phyloP scores from a whole-genome alignment of 2,113 vertebrate species.

The Petroica traversi region DNA sequence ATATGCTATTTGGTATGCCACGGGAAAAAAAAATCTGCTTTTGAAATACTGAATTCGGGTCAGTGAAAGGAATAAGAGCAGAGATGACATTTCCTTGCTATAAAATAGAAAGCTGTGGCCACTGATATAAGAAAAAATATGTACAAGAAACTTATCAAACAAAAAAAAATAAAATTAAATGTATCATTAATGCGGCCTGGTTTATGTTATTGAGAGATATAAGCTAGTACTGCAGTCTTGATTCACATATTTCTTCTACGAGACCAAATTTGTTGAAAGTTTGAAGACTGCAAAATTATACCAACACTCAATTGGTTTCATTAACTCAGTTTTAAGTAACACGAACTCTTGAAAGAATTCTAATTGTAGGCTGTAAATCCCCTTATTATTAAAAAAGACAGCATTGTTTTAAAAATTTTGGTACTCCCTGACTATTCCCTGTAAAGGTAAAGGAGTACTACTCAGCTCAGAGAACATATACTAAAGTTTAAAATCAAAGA shows the following conservation, averaged over 20 bases:
- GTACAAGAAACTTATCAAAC: not conserved
- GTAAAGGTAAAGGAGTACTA: not conserved
- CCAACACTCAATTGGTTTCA: not conserved
- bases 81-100: not conserved
- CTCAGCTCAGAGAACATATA: not conserved
- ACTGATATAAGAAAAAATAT: not conserved
- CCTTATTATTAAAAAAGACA: not conserved
- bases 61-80: not conserved
- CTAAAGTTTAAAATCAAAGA: not conserved
- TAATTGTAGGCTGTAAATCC: not conserved
- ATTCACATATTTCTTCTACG: not conserved
- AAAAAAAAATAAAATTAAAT: not conserved
- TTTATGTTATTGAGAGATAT: not conserved
- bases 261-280: not conserved
- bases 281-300: not conserved
- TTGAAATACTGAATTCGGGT: not conserved
- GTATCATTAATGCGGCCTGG: rapidly evolving
- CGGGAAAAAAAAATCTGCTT: not conserved
- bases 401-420: not conserved
- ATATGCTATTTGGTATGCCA: not conserved
- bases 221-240: not conserved
- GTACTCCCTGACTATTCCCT: not conserved
- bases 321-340: not conserved
- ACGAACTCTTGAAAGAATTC: not conserved
- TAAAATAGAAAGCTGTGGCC: not conserved